These are phyloP conservation scores for Melanchra persicariae DNA, from an alignment of 2,888 invertebrate species.

Conservation along the genomic window DNA sequence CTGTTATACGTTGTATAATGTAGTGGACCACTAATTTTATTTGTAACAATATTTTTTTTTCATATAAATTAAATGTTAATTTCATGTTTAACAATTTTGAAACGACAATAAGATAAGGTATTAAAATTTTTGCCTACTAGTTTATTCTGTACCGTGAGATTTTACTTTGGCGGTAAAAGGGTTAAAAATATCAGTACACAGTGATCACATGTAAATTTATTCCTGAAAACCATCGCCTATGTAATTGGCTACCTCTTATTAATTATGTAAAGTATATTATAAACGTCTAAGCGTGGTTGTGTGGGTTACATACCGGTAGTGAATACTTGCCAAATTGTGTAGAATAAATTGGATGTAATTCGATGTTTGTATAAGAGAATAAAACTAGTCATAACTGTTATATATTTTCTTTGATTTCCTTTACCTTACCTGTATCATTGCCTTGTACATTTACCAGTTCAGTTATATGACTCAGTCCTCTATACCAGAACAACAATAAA, in stretches of 20 bases:
- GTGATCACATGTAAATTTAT: conserved; percentile 7
- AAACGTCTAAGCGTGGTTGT: conserved; percentile 71
- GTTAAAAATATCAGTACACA: conserved; percentile 29
- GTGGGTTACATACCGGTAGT: conserved; percentile 72
- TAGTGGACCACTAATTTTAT: background rate
- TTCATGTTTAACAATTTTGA: background rate
- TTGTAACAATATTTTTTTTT: background rate
- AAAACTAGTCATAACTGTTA: conserved; percentile 86
- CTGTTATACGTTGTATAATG: too few relatives aligned
- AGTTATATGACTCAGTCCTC: too few relatives aligned
- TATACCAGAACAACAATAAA: background rate
- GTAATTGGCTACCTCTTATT: conserved; percentile 70
- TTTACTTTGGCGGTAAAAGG: conserved; percentile 29
- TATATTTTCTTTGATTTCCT: conserved; percentile 62
- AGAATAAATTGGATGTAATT: conserved; percentile 81
- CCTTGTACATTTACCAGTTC: too few relatives aligned
- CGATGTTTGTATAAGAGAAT: conserved; percentile 82
- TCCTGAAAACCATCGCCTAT: conserved; percentile 48
- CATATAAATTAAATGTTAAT: background rate
- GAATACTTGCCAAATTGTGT: conserved; percentile 83
- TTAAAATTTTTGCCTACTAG: background rate
- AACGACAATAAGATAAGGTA: conserved; percentile 11
- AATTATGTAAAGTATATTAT: conserved; percentile 25
- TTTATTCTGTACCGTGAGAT: background rate
- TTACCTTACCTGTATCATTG: background rate